Base-by-base conservation (phyloP, 2,888 invertebrate genomes). In the Leptopilina drosophilae region DNA sequence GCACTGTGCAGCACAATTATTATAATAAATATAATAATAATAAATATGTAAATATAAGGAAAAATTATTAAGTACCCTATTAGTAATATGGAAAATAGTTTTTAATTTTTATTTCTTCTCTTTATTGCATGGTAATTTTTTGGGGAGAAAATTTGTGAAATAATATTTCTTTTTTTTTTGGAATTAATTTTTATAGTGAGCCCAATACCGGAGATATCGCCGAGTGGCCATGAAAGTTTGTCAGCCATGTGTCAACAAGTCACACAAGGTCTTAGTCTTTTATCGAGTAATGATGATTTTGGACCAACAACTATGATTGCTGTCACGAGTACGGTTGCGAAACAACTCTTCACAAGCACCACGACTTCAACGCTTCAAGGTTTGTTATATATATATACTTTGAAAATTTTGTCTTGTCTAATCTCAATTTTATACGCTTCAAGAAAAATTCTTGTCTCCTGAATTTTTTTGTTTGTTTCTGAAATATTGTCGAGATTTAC, bases 211-310 rank as follows among this genome's bases (percentile, higher is more conserved):
- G 96, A 97, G 92, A 93, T 95, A 85, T 95, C 96, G 69, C 95
- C 96, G 6, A 93, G 93, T 81, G 94, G 94, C 88, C 94, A 95
- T 85, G 94, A 94, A 89, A 94, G 95, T 66, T 95, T 96, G 78
- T 94, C 95, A 82, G 96, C 95, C 87, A 95, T 96, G 95, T 96
- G 96, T 92, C 96, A 95, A 91, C 96, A 96, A 91, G 93, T 96
- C 85, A 95, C 95, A 66, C 95, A 94, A 87, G 96, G 95, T 40
- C 94, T 97, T 82, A 96, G 96, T 77, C 94, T 96, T 79, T 94
- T 97, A 82, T 94, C 95, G 7, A 94, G 94, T 83, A 93, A 92
- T 89, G 94, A 94, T 83, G 93, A 94, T 87, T 90, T 89, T 77
- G 90, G 88, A 78, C 90, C 90, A 76, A 80, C 87, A 20, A 87